phyloP scores from a whole-genome alignment of 2,888 invertebrate species.

The Eumerus sabulonum region DNA sequence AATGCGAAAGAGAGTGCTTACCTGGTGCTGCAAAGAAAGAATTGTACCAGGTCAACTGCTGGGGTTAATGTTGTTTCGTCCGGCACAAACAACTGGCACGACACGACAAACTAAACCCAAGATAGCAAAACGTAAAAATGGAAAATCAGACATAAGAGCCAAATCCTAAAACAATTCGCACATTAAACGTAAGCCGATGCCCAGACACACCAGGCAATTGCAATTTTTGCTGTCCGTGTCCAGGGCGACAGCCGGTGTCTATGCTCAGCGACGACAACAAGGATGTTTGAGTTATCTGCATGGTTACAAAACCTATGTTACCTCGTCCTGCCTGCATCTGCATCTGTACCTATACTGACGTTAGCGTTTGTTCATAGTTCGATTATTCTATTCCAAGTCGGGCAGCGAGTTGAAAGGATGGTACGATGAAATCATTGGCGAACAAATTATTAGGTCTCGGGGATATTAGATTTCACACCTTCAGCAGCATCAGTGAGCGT shows the following conservation, averaged over 20 bases:
- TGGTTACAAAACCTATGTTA: slow-evolving; percentile 32
- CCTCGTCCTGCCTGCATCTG: slow-evolving; percentile 3
- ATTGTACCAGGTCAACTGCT: slow-evolving; percentile 64
- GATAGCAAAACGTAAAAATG: neutral
- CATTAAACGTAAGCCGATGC: slow-evolving; percentile 62
- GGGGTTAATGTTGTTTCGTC: slow-evolving; percentile 66
- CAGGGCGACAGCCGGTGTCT: slow-evolving; percentile 19
- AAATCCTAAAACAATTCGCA: slow-evolving; percentile 60
- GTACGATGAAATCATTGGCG: slow-evolving; percentile 67
- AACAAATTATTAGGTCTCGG: slow-evolving; percentile 68
- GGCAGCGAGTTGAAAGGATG: slow-evolving; percentile 17
- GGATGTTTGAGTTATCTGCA: slow-evolving; percentile 67
- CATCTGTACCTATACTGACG: neutral
- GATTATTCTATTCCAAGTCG: slow-evolving; percentile 58
- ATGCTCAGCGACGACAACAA: slow-evolving; percentile 50
- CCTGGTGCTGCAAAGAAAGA: slow-evolving; percentile 42
- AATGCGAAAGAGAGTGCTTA: slow-evolving; percentile 8
- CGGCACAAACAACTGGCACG: slow-evolving; percentile 58
- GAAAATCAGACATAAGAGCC: slow-evolving; percentile 19
- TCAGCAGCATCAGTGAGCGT: slow-evolving; percentile 60
- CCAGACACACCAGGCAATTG: slow-evolving; percentile 17
- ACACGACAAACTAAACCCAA: slow-evolving; percentile 45
- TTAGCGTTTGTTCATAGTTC: slow-evolving; percentile 45
- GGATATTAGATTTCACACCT: slow-evolving; percentile 69
- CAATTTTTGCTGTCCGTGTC: slow-evolving; percentile 1